Evolutionary conservation across 2,797 vertebrate genomes (phyloP).

Genomic region (Coregonus sp.): DNA sequence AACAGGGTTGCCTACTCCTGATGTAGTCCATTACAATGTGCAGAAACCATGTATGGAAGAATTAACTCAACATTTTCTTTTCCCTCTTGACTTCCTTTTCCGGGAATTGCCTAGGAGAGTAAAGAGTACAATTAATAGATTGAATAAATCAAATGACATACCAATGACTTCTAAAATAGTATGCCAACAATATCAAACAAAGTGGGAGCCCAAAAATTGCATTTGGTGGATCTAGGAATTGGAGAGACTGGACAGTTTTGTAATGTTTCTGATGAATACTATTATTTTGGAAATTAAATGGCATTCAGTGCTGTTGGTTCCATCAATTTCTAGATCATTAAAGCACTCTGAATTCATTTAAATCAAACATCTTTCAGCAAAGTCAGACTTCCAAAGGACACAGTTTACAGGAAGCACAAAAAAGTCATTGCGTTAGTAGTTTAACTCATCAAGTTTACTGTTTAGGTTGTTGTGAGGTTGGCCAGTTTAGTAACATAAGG

Average conservation of each 20-base stretch:
- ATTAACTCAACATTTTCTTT: conserved; percentile 66
- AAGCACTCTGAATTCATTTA: background rate
- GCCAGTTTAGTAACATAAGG: conserved; percentile 64
- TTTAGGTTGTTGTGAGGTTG: conserved; percentile 25
- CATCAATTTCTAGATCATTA: background rate
- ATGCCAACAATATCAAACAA: background rate
- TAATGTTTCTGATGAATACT: background rate
- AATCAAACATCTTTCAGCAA: conserved; percentile 11
- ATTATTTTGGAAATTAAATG: background rate
- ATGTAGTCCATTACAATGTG: conserved; percentile 38
- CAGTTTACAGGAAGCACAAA: conserved; percentile 49
- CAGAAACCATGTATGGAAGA: conserved; percentile 17
- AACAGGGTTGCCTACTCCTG: too few relatives aligned
- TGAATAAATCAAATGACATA: conserved; percentile 15
- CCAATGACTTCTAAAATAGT: too few relatives aligned
- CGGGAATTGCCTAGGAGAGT: conserved; percentile 67
- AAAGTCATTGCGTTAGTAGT: conserved; percentile 53
- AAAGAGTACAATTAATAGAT: conserved; percentile 56
- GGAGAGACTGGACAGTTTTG: background rate
- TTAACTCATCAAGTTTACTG: conserved; percentile 45
- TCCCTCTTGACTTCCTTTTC: conserved; percentile 74
- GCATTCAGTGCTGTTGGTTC: background rate
- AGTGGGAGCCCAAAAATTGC: background rate
- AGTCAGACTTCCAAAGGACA: conserved; percentile 41
- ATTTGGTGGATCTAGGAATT: background rate